Evolutionary conservation across 1,140 invertebrate genomes (phyloP).

Genomic region (Dryas iulia): DNA sequence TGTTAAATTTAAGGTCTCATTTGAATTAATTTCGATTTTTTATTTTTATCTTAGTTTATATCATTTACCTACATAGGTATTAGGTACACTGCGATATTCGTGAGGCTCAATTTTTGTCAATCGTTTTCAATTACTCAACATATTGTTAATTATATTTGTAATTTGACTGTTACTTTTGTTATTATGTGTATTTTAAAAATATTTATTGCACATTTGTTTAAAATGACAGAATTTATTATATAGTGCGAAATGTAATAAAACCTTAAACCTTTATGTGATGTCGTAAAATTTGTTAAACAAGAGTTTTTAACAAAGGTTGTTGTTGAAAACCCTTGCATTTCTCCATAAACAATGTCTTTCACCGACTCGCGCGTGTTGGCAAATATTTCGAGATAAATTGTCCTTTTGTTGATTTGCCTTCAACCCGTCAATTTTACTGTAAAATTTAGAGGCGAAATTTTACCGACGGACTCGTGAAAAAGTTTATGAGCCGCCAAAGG

Average conservation of each 20-base stretch:
- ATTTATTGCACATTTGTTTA: neutral
- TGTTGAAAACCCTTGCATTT: constrained; percentile 66
- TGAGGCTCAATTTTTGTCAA: too few relatives aligned
- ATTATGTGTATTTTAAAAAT: neutral
- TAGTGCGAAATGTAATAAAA: constrained; percentile 13
- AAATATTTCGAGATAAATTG: constrained; percentile 57
- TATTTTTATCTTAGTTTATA: too few relatives aligned
- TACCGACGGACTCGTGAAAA: constrained; percentile 39
- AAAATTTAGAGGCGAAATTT: constrained; percentile 40
- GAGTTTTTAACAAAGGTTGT: constrained; percentile 47
- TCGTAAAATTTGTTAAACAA: constrained; percentile 55
- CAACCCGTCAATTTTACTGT: constrained; percentile 60
- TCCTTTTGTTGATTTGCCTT: constrained; percentile 48
- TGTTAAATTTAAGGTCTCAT: too few relatives aligned
- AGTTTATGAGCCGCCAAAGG: constrained; percentile 65
- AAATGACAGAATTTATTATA: neutral
- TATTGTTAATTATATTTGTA: neutral
- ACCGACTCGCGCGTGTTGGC: constrained; percentile 45
- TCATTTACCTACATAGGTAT: too few relatives aligned
- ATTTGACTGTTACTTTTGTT: neutral
- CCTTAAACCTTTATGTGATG: constrained; percentile 43
- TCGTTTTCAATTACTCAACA: too few relatives aligned
- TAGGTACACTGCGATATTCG: too few relatives aligned
- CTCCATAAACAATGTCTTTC: constrained; percentile 59
- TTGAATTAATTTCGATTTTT: too few relatives aligned